A percentile compares a stretch with the other conserved stretches of the same genome.
These are phyloP conservation scores for Vannuccia rotundouncinata DNA, from an alignment of 2,888 invertebrate genomes.

Conservation along the genomic window DNA sequence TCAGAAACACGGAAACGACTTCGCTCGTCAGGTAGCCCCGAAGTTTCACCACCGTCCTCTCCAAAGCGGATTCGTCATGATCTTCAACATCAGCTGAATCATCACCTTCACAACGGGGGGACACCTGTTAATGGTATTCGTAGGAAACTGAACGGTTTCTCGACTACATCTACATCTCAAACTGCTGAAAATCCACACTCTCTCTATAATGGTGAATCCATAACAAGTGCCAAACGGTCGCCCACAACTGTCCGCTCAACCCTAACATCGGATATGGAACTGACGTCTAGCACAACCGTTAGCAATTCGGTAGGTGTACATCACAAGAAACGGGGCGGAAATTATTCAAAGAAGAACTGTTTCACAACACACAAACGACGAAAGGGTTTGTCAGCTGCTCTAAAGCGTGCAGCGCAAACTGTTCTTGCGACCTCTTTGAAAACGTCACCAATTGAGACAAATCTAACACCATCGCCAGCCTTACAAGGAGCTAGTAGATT, in stretches of 20 bases:
- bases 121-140: background rate
- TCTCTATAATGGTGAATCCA: background rate
- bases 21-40: background rate
- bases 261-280: no score
- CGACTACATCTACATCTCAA: background rate
- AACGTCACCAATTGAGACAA: background rate
- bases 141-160: background rate
- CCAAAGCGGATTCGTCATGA: background rate
- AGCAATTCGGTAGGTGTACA: no score
- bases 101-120: background rate
- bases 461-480: background rate
- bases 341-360: no score
- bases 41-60: background rate
- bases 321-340: no score
- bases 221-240: background rate
- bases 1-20: background rate
- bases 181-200: background rate
- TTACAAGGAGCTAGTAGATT: background rate
- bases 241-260: background rate
- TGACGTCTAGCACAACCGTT: no score
- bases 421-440: background rate
- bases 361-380: background rate
- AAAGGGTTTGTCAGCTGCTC: background rate
- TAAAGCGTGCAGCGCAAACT: background rate
- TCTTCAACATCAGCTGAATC: background rate